Evolutionary conservation across 2,888 invertebrate species (phyloP).

Genomic region (Patella ulyssiponensis): DNA sequence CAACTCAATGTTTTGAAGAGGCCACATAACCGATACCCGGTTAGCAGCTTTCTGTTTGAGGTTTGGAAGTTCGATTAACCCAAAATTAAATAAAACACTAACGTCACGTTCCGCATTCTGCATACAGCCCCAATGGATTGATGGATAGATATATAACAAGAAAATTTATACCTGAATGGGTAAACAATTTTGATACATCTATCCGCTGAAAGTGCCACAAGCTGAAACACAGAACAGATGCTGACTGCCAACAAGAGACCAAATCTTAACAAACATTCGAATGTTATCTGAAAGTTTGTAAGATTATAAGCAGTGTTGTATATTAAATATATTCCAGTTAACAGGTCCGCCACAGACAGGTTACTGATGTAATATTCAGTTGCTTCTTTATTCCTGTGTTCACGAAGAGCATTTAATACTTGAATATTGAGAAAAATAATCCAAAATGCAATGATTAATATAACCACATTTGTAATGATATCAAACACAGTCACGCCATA

Average conservation of each 20-base stretch:
- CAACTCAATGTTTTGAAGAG: too few relatives aligned
- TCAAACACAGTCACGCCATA: conserved; percentile 3
- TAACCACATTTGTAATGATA: not conserved
- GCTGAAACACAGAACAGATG: not conserved
- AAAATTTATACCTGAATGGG: not conserved
- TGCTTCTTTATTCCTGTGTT: not conserved
- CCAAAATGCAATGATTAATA: not conserved
- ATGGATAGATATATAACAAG: too few relatives aligned
- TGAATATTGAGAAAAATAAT: not conserved
- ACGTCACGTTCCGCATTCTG: too few relatives aligned
- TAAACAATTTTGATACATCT: not conserved
- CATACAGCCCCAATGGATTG: too few relatives aligned
- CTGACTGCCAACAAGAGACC: not conserved
- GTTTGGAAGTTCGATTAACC: too few relatives aligned
- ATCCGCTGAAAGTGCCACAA: not conserved
- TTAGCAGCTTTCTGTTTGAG: too few relatives aligned
- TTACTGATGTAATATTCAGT: not conserved
- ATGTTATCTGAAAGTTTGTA: not conserved
- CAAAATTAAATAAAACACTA: too few relatives aligned
- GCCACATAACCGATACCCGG: too few relatives aligned
- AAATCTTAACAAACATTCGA: conserved; percentile 1
- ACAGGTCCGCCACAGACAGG: not conserved
- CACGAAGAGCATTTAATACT: not conserved
- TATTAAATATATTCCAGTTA: not conserved
- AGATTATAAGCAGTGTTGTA: conserved; percentile 1